A percentile compares a stretch with the other conserved stretches of the same genome.
These are phyloP conservation scores for Euwallacea fornicatus DNA, from an alignment of 1,140 invertebrate species.

Conservation along the genomic window DNA sequence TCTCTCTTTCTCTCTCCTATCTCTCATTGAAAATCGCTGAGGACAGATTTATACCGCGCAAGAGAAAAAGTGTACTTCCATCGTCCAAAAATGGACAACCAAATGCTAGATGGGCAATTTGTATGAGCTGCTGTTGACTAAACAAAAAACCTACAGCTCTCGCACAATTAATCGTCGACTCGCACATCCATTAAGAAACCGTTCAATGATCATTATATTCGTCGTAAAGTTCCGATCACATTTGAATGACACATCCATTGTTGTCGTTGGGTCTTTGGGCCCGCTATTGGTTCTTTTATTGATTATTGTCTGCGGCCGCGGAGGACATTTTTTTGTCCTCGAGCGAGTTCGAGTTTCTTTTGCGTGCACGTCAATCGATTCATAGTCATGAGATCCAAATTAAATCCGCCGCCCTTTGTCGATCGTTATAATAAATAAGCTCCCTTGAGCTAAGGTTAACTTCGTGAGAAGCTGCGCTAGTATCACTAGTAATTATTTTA, in stretches of 20 bases:
- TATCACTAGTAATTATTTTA: slow-evolving; percentile 30
- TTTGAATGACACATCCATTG: slow-evolving; percentile 38
- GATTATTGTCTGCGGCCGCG: slow-evolving; percentile 9
- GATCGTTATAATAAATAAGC: slow-evolving; percentile 2
- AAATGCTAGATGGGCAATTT: slow-evolving; percentile 24
- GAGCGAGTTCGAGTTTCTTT: not conserved
- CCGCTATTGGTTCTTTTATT: slow-evolving; percentile 24
- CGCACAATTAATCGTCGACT: slow-evolving; percentile 35
- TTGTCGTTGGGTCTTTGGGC: slow-evolving; percentile 2
- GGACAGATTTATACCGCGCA: too few relatives aligned
- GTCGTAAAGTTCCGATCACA: slow-evolving; percentile 31
- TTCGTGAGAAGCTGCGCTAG: slow-evolving; percentile 31
- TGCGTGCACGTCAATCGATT: not conserved
- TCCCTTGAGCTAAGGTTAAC: slow-evolving; percentile 10
- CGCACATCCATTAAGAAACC: slow-evolving; percentile 33
- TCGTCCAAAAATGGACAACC: slow-evolving; percentile 19
- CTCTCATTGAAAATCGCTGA: too few relatives aligned
- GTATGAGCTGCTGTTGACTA: slow-evolving; percentile 24
- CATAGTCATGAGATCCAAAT: slow-evolving; percentile 11
- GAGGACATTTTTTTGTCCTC: not conserved
- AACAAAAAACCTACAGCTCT: slow-evolving; percentile 37
- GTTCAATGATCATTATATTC: slow-evolving; percentile 38
- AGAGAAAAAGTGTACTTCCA: not conserved
- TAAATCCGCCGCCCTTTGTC: slow-evolving; percentile 15
- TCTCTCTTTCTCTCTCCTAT: too few relatives aligned